Evolutionary conservation across 2,888 invertebrate genomes (phyloP).

Genomic region (Drosophila engyochracea): DNA sequence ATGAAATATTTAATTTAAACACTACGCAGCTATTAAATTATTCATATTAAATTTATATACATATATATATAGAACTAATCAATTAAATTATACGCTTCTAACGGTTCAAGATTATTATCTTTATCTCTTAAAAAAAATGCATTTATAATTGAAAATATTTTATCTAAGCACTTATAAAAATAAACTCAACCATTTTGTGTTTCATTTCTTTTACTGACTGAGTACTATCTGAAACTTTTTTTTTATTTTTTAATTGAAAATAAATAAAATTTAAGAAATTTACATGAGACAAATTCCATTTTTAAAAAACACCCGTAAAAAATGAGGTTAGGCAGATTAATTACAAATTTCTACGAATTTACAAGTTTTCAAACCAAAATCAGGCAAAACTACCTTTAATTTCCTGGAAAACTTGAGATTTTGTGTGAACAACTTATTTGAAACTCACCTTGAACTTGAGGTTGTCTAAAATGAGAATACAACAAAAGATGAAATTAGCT

Average conservation of each 20-base stretch:
- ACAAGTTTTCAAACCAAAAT: no score
- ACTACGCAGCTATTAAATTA: neutral
- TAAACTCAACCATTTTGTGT: neutral
- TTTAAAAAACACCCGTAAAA: neutral
- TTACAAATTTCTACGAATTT: neutral
- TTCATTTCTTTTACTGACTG: neutral
- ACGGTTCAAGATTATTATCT: neutral
- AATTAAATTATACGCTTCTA: neutral
- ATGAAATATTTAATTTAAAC: neutral
- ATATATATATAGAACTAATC: neutral
- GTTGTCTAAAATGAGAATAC: slow-evolving; percentile 44
- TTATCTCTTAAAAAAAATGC: neutral
- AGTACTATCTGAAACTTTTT: neutral
- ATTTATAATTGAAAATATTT: neutral
- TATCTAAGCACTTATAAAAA: neutral
- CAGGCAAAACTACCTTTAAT: neutral
- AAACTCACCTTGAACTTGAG: slow-evolving; percentile 70
- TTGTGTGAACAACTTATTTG: neutral
- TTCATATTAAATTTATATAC: neutral
- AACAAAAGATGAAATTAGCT: slow-evolving; percentile 64
- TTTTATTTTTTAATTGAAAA: neutral
- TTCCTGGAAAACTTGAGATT: slow-evolving; percentile 14
- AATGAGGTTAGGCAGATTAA: neutral
- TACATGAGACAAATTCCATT: neutral
- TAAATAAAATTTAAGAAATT: neutral